Conservation (phyloP, 2,113 vertebrate genomes). For the Nothocercus nigrocapillus region DNA sequence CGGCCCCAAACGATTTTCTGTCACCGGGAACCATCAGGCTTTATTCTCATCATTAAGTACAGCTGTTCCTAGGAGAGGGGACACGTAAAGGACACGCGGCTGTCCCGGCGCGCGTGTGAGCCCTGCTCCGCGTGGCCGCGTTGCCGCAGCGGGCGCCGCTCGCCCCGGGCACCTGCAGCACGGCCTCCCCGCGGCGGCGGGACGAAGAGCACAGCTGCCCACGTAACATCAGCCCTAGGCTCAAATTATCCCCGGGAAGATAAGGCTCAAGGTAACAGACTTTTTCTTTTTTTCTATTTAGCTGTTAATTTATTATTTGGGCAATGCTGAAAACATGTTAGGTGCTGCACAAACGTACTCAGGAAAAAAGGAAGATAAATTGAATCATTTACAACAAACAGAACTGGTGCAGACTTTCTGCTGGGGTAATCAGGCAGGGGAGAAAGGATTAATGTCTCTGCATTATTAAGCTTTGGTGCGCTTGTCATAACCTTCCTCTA, state of each 20-base stretch:
- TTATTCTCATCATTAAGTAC: not conserved
- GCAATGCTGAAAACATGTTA: not conserved
- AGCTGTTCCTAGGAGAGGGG: not conserved
- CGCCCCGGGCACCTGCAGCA: too few relatives aligned
- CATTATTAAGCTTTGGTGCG: constrained; percentile 52
- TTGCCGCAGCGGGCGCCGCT: too few relatives aligned
- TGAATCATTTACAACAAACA: not conserved
- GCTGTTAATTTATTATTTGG: not conserved
- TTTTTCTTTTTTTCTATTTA: not conserved
- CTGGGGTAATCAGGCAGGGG: constrained; percentile 25
- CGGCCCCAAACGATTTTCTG: not conserved
- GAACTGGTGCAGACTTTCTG: constrained; percentile 32
- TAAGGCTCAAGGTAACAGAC: not conserved
- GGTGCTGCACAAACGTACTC: not conserved
- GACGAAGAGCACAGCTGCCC: not conserved
- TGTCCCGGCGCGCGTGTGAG: not conserved
- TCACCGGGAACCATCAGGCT: not conserved
- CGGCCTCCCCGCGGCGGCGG: too few relatives aligned
- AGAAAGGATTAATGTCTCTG: constrained; percentile 34
- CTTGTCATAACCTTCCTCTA: constrained; percentile 57
- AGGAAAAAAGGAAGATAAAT: not conserved
- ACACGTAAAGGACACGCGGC: not conserved
- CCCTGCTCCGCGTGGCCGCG: too few relatives aligned
- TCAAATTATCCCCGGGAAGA: not conserved
- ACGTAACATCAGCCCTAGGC: not conserved